Evolutionary conservation across 2,797 vertebrate species (phyloP).

Genomic region (Typhlichthys subterraneus): DNA sequence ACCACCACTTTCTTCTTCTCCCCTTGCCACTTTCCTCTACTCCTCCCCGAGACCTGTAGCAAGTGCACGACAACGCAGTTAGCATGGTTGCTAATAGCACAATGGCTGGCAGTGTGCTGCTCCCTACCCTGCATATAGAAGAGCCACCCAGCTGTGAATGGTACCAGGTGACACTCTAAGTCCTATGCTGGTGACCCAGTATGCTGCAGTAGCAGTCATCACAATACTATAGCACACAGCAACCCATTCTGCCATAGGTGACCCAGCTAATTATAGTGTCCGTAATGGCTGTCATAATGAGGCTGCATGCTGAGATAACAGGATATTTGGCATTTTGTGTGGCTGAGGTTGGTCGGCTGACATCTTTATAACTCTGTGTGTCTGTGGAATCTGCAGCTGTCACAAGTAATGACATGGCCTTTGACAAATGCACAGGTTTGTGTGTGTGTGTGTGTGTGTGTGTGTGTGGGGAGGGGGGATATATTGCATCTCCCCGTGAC

Average conservation of each 20-base stretch:
- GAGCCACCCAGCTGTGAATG: constrained; percentile 10
- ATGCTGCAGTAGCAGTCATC: constrained; percentile 10
- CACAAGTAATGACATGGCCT: constrained; percentile 11
- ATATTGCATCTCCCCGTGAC: too few relatives aligned
- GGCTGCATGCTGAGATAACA: constrained; percentile 30
- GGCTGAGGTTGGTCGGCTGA: constrained; percentile 19
- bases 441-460: neutral
- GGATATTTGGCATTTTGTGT: constrained; percentile 20
- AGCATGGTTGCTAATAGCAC: constrained; percentile 14
- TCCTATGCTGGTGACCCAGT: constrained; percentile 14
- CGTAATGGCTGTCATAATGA: constrained; percentile 22
- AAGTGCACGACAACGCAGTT: neutral
- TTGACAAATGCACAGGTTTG: constrained; percentile 22
- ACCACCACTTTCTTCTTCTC: too few relatives aligned
- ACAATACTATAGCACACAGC: constrained; percentile 9
- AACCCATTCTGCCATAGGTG: constrained; percentile 17
- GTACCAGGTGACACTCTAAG: constrained; percentile 20
- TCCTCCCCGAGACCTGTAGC: neutral
- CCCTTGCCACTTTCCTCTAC: too few relatives aligned
- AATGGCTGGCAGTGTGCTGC: constrained; percentile 20
- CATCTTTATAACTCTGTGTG: neutral
- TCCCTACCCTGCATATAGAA: constrained; percentile 1
- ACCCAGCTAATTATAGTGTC: constrained; percentile 18
- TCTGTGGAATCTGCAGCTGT: constrained; percentile 22
- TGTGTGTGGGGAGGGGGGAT: neutral